phyloP scores from a whole-genome alignment of 2,797 vertebrate genomes.

The Thunnus albacares region DNA sequence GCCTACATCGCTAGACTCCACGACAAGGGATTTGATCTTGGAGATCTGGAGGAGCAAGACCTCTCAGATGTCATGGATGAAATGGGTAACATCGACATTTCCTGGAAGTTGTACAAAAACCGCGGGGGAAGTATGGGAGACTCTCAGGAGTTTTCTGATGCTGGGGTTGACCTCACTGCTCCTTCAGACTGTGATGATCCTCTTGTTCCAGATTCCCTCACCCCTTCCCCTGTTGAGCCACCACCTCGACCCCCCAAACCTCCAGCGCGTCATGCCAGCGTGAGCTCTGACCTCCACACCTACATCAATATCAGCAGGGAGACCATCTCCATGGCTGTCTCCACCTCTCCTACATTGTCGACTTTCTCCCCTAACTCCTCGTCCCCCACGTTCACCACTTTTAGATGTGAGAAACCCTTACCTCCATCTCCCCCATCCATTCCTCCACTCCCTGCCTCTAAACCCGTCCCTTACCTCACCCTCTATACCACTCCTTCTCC shows the following conservation, averaged over 20 bases:
- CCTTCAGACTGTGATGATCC: conserved; percentile 87
- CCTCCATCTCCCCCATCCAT: conserved; percentile 77
- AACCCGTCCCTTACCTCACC: conserved; percentile 85
- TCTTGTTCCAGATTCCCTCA: conserved; percentile 81
- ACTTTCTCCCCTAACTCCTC: conserved; percentile 80
- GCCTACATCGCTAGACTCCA: conserved; percentile 82
- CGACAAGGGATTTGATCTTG: conserved; percentile 83
- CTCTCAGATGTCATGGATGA: conserved; percentile 84
- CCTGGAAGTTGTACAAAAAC: conserved; percentile 85
- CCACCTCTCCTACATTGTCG: conserved; percentile 77
- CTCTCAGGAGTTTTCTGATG: conserved; percentile 89
- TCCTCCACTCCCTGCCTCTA: conserved; percentile 82
- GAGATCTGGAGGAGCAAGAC: conserved; percentile 84
- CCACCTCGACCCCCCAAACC: conserved; percentile 87
- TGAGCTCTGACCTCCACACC: conserved; percentile 84
- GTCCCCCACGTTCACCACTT: conserved; percentile 80
- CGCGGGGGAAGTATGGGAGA: conserved; percentile 67
- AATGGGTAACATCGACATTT: conserved; percentile 85
- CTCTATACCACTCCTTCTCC: conserved; percentile 84
- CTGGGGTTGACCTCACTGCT: conserved; percentile 87
- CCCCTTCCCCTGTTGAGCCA: conserved; percentile 80
- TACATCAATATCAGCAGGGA: conserved; percentile 86
- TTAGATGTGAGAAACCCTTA: conserved; percentile 79
- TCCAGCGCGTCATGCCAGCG: conserved; percentile 82
- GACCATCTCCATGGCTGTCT: conserved; percentile 77